Conservation (phyloP, 1,140 invertebrate species). For the Sweltsa coloradensis region DNA sequence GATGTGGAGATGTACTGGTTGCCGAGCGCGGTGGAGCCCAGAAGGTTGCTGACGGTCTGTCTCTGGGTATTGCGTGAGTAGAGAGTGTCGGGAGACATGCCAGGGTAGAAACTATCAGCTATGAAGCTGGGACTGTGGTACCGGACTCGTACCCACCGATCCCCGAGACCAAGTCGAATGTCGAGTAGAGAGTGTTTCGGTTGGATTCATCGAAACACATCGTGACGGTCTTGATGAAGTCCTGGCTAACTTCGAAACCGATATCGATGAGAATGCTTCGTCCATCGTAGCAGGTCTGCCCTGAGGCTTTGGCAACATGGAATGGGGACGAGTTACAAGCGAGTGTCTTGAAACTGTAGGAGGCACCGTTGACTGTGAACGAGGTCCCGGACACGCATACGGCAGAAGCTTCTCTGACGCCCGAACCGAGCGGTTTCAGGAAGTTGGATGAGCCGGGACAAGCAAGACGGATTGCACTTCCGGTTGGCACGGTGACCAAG, state of each 20-base stretch:
- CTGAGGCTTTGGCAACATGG: conserved; percentile 10
- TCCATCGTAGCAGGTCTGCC: conserved; percentile 11
- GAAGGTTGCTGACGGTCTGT: conserved; percentile 16
- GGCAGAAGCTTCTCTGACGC: neutral
- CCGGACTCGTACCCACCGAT: conserved; percentile 10
- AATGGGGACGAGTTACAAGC: conserved; percentile 9
- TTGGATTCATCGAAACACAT: conserved; percentile 17
- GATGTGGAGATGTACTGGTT: conserved; percentile 24
- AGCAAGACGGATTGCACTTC: neutral
- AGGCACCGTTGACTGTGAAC: neutral
- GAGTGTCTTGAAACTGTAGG: conserved; percentile 10
- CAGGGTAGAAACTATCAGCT: conserved; percentile 20
- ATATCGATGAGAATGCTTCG: conserved; percentile 15
- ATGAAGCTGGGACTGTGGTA: conserved; percentile 18
- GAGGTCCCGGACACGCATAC: conserved; percentile 4
- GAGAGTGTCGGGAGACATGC: conserved; percentile 14
- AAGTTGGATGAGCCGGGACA: conserved; percentile 5
- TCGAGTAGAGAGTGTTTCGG: conserved; percentile 12
- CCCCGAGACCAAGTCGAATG: conserved; percentile 10
- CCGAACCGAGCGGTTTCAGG: neutral
- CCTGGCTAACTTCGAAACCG: conserved; percentile 6
- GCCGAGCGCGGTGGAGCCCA: conserved; percentile 23
- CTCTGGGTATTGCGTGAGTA: conserved; percentile 19
- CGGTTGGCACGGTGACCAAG: neutral
- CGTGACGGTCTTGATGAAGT: conserved; percentile 14